Conservation (phyloP, 2,113 vertebrate species). For the Tupaia chinensis region DNA sequence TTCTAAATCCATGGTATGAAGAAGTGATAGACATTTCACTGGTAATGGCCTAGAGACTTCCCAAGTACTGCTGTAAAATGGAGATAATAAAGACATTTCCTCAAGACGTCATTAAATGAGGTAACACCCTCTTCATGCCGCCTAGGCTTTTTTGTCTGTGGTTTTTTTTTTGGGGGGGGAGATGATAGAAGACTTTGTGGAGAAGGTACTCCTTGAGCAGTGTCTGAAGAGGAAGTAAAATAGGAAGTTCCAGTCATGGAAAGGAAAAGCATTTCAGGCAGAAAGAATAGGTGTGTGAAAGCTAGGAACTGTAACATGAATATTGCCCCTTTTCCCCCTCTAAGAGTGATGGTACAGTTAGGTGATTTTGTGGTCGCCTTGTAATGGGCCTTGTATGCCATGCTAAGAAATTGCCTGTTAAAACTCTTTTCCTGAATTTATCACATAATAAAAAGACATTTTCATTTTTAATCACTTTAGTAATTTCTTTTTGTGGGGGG, state of each 20-base stretch:
- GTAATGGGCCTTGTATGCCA: not conserved
- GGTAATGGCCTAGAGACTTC: not conserved
- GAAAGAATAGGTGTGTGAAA: not conserved
- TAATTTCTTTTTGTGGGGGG: not conserved
- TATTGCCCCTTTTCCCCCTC: not conserved
- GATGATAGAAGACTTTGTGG: not conserved
- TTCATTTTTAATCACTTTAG: not conserved
- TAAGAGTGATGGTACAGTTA: not conserved
- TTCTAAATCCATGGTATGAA: not conserved
- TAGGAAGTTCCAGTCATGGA: not conserved
- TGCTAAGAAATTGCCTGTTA: not conserved
- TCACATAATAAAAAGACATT: not conserved
- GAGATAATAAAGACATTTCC: not conserved
- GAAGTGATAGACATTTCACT: not conserved
- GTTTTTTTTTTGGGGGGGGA: not conserved
- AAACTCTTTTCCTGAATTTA: not conserved
- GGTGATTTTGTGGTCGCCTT: no score
- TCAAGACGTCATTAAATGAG: not conserved
- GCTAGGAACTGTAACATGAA: not conserved
- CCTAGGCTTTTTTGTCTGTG: not conserved
- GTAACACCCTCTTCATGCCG: not conserved
- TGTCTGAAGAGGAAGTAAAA: not conserved
- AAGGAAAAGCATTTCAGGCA: not conserved
- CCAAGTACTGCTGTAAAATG: not conserved
- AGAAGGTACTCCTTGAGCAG: not conserved